Evolutionary conservation across 23 tunicate genomes (phyloP).

Genomic region (Halocynthia roretzi): DNA sequence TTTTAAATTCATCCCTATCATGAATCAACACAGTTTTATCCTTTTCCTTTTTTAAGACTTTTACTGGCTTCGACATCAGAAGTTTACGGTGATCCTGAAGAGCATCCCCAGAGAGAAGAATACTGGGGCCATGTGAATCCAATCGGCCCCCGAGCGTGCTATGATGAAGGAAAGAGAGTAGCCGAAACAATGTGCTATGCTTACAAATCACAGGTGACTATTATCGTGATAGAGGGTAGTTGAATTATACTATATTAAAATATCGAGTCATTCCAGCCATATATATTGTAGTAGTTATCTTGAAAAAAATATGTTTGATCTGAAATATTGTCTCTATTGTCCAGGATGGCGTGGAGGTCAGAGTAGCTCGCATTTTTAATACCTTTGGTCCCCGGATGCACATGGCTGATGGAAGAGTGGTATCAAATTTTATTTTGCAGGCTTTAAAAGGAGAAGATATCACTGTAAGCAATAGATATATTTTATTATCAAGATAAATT

Average conservation of each 20-base stretch:
- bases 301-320: no score
- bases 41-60: constrained; percentile 18
- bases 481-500: not conserved
- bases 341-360: constrained; percentile 68
- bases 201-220: constrained; percentile 34
- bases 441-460: constrained; percentile 65
- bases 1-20: not conserved
- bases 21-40: not conserved
- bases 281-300: no score
- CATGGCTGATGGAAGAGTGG: constrained; percentile 98
- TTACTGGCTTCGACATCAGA: constrained; percentile 93
- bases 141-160: constrained; percentile 95
- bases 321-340: not conserved
- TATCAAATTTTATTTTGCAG: constrained; percentile 88
- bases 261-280: no score
- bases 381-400: constrained; percentile 97
- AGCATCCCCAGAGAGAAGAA: constrained; percentile 84
- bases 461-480: constrained; percentile 26
- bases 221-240: no score
- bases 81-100: constrained; percentile 97
- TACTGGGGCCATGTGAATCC: constrained; percentile 99
- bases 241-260: no score
- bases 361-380: constrained; percentile 92
- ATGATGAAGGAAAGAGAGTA: constrained; percentile 97
- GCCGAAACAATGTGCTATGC: constrained; percentile 99